phyloP scores from a whole-genome alignment of 2,888 invertebrate genomes.

The Sipha maydis region DNA sequence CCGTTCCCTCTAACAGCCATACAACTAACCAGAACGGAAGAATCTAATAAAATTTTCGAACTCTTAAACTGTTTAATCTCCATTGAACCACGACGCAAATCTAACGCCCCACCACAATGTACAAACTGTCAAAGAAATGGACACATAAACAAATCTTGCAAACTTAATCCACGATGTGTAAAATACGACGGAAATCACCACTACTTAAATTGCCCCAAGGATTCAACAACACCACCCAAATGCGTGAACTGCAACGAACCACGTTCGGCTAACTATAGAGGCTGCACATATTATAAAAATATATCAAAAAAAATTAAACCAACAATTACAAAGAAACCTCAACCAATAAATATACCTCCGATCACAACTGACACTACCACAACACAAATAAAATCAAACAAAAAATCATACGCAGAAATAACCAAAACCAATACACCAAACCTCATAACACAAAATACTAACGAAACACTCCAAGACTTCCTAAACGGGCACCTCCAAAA shows the following conservation, averaged over 20 bases:
- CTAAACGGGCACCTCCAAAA: slow-evolving; percentile 8
- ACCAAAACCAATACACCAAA: slow-evolving; percentile 5
- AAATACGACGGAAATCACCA: slow-evolving; percentile 27
- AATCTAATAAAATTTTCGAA: slow-evolving; percentile 11
- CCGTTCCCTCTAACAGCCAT: neutral
- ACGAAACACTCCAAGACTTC: neutral
- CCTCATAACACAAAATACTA: neutral
- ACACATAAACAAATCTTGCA: slow-evolving; percentile 13
- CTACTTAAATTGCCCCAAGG: slow-evolving; percentile 25
- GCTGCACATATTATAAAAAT: slow-evolving; percentile 7
- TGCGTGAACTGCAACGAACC: slow-evolving; percentile 36
- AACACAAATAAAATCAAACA: slow-evolving; percentile 8
- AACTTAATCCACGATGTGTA: slow-evolving; percentile 22
- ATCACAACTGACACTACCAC: neutral
- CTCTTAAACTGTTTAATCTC: slow-evolving; percentile 1
- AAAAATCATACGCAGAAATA: slow-evolving; percentile 23
- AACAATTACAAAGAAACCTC: slow-evolving; percentile 9
- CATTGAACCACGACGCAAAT: slow-evolving; percentile 6
- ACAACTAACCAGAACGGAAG: slow-evolving; percentile 1
- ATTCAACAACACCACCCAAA: slow-evolving; percentile 11
- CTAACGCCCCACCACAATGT: slow-evolving; percentile 14
- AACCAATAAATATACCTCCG: neutral
- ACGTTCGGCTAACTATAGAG: slow-evolving; percentile 15
- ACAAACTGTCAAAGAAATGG: slow-evolving; percentile 17
- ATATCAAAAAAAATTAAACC: slow-evolving; percentile 16